Evolutionary conservation across 1,140 invertebrate species (phyloP), one percentile per base, ranked within the genome.

Genomic region (Drosophila paulistorum): DNA sequence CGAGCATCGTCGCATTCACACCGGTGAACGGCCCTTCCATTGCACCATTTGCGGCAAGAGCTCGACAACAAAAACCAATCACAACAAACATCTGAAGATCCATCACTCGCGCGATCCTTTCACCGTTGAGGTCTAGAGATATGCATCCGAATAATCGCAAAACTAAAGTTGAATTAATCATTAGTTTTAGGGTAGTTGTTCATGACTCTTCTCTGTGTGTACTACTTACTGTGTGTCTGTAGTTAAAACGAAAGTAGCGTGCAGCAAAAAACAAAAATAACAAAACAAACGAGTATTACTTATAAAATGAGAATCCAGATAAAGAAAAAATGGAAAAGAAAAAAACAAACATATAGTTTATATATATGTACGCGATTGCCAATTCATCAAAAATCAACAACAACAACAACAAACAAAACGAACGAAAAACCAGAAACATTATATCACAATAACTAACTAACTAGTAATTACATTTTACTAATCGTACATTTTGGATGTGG

Each of bases 21-120:
- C 95, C 17, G 91, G 97, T 0, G 94, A 95, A n/a, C 94, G 96
- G 60, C 97, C 97, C 1, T 97, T 96, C 91, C 94, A 95, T 0
- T 98, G 97, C 92, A 96, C 96, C 74, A 96, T 97, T 60, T 98
- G 97, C 92, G 96, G 96, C 2, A 97, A 97, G 92, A 95, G 95
- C 11, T 97, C 96, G 30, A 95, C 95, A 75, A 97, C 96, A 35
- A 97, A 97, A 92, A 97, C 96, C 30, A 97, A 97, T 93, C 96
- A 97, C 82, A 97, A 97, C 86, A 97, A 97, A 91, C 96, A 97
- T 90, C 94, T 97, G 42, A 96, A 96, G 90, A 97, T 97, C 79
- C 97, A 97, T 92, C 96, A 97, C 93, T 96, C 96, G 39, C 93
- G 96, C 41, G 96, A 97, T 91, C 95, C 96, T 17, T 95, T 97